These are phyloP conservation scores for Vulpes vulpes DNA, from an alignment of 2,113 vertebrate genomes.

Conservation along the genomic window DNA sequence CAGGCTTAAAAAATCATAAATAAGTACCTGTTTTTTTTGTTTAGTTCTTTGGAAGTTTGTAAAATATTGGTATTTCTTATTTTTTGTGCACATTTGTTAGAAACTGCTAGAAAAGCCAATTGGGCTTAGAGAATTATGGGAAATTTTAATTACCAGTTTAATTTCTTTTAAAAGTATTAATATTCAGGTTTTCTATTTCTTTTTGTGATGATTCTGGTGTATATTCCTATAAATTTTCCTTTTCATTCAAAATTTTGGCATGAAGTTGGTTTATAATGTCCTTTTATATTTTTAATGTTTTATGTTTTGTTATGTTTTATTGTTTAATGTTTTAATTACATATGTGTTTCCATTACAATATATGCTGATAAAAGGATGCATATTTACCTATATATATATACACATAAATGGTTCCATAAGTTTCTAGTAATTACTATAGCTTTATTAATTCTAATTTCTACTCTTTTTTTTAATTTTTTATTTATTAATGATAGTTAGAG, in stretches of 20 bases:
- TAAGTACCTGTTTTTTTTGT: neutral
- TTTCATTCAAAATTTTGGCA: neutral
- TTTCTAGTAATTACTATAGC: neutral
- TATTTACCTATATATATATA: neutral
- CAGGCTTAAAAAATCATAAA: neutral
- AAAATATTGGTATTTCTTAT: neutral
- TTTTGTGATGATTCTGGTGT: neutral
- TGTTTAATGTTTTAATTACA: neutral
- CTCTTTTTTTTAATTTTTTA: neutral
- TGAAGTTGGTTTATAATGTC: neutral
- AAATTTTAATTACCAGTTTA: neutral
- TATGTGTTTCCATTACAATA: neutral
- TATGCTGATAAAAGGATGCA: neutral
- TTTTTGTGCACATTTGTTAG: neutral
- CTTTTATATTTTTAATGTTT: neutral
- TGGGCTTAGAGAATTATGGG: neutral
- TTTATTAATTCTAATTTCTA: constrained; percentile 6
- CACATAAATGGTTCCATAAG: neutral
- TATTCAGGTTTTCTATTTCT: neutral
- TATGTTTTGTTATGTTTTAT: no score
- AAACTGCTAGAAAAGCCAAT: neutral
- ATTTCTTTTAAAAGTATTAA: neutral
- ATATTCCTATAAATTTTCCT: neutral
- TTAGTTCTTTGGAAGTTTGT: neutral
- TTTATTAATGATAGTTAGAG: no score